Conservation (phyloP, 1,140 invertebrate species). For the Holotrichia oblita region DNA sequence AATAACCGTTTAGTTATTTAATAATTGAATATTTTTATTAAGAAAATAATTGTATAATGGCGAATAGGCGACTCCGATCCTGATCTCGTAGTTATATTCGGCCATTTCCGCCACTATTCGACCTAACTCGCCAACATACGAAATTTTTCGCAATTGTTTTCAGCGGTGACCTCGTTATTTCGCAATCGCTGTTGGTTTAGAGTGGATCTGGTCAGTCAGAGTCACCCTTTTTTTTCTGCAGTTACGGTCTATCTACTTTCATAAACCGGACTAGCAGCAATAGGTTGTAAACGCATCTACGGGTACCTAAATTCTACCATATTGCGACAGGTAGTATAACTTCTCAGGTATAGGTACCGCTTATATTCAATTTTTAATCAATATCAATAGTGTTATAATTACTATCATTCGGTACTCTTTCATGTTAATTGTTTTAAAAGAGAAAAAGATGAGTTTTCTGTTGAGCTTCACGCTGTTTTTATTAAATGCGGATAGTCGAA, state of each 20-base stretch:
- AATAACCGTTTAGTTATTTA: too few relatives aligned
- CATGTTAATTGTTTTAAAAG: neutral
- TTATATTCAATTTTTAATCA: too few relatives aligned
- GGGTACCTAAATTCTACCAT: neutral
- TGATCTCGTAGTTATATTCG: neutral
- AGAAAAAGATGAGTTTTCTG: neutral
- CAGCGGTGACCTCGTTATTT: conserved; percentile 32
- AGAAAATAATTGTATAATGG: neutral
- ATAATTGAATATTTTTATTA: too few relatives aligned
- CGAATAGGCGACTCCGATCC: neutral
- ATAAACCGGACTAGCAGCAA: too few relatives aligned
- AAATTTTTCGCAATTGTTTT: conserved; percentile 39
- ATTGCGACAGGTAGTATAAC: neutral
- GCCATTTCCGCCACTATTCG: neutral
- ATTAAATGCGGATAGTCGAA: too few relatives aligned
- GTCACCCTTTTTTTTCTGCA: neutral
- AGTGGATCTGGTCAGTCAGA: neutral
- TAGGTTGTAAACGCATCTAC: too few relatives aligned
- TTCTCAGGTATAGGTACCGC: neutral
- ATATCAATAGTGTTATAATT: neutral
- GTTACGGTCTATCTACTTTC: neutral
- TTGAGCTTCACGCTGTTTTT: neutral
- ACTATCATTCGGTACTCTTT: neutral
- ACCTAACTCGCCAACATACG: neutral
- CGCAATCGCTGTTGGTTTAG: neutral